These are phyloP conservation scores for Hipposideros larvatus DNA, from an alignment of 2,797 vertebrate species.

Conservation along the genomic window DNA sequence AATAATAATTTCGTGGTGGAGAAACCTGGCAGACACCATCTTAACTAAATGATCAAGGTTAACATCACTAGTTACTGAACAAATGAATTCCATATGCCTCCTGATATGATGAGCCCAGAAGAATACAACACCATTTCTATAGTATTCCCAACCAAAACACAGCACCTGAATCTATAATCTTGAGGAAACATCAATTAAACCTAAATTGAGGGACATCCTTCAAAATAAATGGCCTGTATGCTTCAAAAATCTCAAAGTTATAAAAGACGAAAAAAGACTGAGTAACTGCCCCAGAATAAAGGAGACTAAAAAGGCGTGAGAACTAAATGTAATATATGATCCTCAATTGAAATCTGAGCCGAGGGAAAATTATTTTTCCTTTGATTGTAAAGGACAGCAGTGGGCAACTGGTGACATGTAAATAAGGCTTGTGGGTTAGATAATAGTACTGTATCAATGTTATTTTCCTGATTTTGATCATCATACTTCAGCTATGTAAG, in stretches of 20 bases:
- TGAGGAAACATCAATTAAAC: not conserved
- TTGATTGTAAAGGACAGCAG: not conserved
- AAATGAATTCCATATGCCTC: not conserved
- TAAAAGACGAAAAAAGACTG: not conserved
- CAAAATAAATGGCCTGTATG: not conserved
- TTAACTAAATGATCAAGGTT: not conserved
- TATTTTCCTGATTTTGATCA: not conserved
- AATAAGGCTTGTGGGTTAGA: not conserved
- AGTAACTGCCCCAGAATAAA: not conserved
- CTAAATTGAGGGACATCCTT: not conserved
- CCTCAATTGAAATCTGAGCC: not conserved
- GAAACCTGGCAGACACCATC: not conserved
- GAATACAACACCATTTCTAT: not conserved
- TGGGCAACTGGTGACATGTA: not conserved
- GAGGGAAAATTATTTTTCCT: not conserved
- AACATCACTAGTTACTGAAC: too few relatives aligned
- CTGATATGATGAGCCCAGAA: not conserved
- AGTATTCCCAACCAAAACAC: not conserved
- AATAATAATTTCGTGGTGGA: not conserved
- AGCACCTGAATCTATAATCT: not conserved
- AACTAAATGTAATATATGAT: not conserved
- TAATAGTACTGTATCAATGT: not conserved
- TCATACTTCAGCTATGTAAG: not conserved
- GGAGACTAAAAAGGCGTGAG: not conserved
- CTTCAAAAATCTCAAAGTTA: slow-evolving; percentile 2